Evolutionary conservation across 1,140 invertebrate genomes (phyloP).

Genomic region (Papilio polyxenes): DNA sequence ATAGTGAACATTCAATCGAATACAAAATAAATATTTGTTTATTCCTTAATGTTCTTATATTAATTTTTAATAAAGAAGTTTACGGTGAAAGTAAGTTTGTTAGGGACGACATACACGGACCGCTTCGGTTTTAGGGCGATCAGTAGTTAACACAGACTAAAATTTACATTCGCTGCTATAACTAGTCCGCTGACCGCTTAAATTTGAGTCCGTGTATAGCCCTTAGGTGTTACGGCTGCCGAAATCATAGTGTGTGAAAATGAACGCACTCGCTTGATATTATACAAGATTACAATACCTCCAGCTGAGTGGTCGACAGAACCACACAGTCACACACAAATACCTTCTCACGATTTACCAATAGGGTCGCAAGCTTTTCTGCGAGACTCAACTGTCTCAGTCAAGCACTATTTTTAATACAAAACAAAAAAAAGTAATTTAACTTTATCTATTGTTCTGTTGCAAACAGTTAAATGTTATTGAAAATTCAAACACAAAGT

Average conservation of each 20-base stretch:
- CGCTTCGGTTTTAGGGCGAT: not conserved
- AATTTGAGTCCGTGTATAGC: no score
- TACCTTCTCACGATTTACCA: slow-evolving; percentile 62
- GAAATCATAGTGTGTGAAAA: slow-evolving; percentile 43
- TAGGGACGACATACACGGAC: not conserved
- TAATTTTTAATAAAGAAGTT: not conserved
- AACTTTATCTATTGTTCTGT: not conserved
- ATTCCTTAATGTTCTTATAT: not conserved
- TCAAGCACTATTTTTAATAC: not conserved
- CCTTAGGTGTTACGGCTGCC: slow-evolving; percentile 31
- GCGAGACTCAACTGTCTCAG: not conserved
- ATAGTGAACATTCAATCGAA: not conserved
- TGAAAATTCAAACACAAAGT: not conserved
- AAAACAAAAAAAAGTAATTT: not conserved
- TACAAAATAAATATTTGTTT: not conserved
- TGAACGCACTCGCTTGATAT: slow-evolving; percentile 38
- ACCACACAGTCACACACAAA: slow-evolving; percentile 62
- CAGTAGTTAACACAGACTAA: no score
- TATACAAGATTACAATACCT: slow-evolving; percentile 53
- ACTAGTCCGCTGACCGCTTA: not conserved
- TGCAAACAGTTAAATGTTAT: not conserved
- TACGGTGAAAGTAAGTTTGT: not conserved
- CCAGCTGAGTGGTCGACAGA: slow-evolving; percentile 49
- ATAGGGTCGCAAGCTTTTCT: slow-evolving; percentile 1
- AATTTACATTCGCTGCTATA: not conserved